phyloP scores from a whole-genome alignment of 2,113 vertebrate species.

The Prunella fulvescens region DNA sequence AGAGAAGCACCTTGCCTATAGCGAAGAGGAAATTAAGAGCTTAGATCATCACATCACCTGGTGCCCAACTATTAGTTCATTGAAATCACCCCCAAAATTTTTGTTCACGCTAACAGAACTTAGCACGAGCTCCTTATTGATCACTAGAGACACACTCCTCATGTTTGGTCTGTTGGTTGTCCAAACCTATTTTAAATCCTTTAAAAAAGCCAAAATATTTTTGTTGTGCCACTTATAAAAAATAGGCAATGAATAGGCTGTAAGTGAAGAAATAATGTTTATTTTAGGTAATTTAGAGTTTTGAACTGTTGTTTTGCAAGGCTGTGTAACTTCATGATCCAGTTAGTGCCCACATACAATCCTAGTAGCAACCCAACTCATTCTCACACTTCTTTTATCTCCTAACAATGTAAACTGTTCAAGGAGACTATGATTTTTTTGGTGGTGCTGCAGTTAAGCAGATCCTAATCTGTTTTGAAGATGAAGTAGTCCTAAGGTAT shows the following conservation, averaged over 20 bases:
- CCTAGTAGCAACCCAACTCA: background rate
- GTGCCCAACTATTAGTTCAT: background rate
- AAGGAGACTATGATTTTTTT: background rate
- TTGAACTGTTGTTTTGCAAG: background rate
- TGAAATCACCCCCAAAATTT: background rate
- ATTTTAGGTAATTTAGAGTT: background rate
- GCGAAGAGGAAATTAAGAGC: background rate
- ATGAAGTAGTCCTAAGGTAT: background rate
- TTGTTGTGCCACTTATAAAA: background rate
- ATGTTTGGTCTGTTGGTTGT: background rate
- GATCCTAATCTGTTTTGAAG: background rate
- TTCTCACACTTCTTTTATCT: background rate
- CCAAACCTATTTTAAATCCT: background rate
- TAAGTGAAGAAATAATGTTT: background rate
- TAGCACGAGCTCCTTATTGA: background rate
- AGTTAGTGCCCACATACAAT: background rate
- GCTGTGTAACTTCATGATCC: background rate
- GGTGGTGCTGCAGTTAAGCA: background rate
- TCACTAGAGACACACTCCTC: background rate
- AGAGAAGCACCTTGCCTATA: background rate
- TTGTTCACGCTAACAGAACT: background rate
- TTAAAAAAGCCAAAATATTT: background rate
- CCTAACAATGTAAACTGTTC: background rate
- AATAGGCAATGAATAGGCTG: background rate
- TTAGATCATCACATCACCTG: background rate